Base-by-base conservation (phyloP, 2,888 invertebrate genomes). In the Hybos culiciformis region DNA sequence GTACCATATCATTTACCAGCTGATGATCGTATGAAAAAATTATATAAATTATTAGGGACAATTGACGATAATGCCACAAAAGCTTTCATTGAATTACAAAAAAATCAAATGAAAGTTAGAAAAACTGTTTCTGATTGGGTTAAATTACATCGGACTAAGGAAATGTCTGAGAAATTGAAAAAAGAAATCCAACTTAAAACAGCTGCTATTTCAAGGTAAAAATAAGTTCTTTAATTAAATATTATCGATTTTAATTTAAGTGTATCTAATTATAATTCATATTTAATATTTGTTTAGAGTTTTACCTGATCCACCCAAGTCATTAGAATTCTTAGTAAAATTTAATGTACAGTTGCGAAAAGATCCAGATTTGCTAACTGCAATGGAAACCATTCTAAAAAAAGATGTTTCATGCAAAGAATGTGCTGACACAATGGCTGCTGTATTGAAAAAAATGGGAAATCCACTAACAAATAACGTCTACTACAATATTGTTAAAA, bases 11-110 rank as follows among this genome's bases (percentile, higher is more conserved):
- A 87, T 49, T 66, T 94, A 44, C 75, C 84, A 0, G 75, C 92
- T 0, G 78, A 80, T 18, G 84, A 91, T 46, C 74, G 94, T 48
- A 96, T 96, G 94, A 90, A 88, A 63, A 85, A 85, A 56, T 67
- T 97, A 19, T 90, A 88, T 59, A 87, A 91, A 60, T 68, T 96
- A 31, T 78, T 93, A 60, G 88, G 88, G 7, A 92, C 93, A 36
- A 83, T 96, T 24, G 96, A 96, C 59, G 90, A 93, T 52, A 85
- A 94, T 63, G 94, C 94, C 0, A 85, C 87, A 0, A 94, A 92
- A 67, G 87, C 88, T 4, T 85, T 88, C 57, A 80, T 92, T 57
- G 94, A 96, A 63, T 69, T 96, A 46, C 87, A 94, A 58, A 93
- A 91, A 57, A 86, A 88, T 68, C 90, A 92, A 61, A 68, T 87